Conservation (phyloP, 2,888 invertebrate species). For the Phragmatobia fuliginosa region DNA sequence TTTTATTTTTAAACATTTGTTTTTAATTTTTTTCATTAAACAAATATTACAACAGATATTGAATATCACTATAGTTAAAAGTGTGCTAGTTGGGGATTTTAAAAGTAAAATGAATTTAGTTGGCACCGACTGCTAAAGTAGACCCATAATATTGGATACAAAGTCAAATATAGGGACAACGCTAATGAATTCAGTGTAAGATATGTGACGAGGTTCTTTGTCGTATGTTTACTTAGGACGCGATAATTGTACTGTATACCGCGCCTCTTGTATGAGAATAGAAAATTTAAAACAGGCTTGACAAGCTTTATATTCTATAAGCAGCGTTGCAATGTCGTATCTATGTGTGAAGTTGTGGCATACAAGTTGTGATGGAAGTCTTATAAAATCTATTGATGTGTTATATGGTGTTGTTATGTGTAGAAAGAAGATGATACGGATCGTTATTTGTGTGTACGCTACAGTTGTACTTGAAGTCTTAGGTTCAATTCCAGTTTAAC, state of each 20-base stretch:
- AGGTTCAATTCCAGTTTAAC: too few species aligned
- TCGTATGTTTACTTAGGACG: conserved; percentile 32
- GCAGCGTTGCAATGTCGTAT: neutral
- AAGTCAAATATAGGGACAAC: conserved; percentile 4
- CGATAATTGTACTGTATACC: conserved; percentile 24
- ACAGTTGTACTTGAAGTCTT: too few species aligned
- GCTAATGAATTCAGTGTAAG: conserved; percentile 13
- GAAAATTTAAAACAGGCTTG: conserved; percentile 4
- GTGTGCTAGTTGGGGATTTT: too few species aligned
- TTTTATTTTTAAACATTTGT: too few species aligned
- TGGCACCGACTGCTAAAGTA: neutral
- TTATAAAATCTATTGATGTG: neutral
- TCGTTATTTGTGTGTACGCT: too few species aligned
- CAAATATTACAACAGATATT: neutral
- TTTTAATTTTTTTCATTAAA: too few species aligned
- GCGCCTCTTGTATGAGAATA: neutral
- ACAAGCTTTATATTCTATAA: neutral
- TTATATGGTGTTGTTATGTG: too few species aligned
- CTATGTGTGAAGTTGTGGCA: neutral
- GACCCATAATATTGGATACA: neutral
- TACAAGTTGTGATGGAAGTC: neutral
- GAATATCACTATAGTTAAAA: neutral
- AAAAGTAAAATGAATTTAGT: neutral
- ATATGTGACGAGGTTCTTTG: conserved; percentile 21
- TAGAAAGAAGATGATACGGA: too few species aligned